Percentiles rank a stretch among this genome's conserved stretches.
Evolutionary conservation across 2,113 vertebrate species (phyloP).

Genomic region (Burhinus bistriatus): DNA sequence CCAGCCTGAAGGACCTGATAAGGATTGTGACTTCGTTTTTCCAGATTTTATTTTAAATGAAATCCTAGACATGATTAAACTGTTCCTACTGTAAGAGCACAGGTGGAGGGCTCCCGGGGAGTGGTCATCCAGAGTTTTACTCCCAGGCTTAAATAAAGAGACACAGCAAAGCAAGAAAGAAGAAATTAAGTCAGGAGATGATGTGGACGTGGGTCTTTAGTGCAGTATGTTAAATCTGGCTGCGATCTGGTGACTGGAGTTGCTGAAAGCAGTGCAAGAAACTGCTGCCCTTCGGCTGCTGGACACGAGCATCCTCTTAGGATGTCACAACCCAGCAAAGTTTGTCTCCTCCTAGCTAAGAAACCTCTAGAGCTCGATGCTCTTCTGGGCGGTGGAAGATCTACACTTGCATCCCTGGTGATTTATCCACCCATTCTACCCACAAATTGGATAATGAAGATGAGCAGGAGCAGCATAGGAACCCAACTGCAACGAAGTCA

Average conservation of each 20-base stretch:
- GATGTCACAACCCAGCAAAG: background rate
- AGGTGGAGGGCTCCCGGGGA: background rate
- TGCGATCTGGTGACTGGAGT: fast-evolving
- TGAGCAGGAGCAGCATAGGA: background rate
- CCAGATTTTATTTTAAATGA: background rate
- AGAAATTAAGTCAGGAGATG: background rate
- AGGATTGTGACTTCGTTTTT: background rate
- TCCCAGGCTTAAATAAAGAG: background rate
- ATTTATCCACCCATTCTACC: background rate
- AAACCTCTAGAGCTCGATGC: background rate
- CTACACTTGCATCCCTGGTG: no score
- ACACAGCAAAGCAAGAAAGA: background rate
- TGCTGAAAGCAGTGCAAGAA: background rate
- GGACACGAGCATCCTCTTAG: background rate
- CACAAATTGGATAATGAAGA: background rate
- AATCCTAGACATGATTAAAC: background rate
- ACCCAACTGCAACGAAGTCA: background rate
- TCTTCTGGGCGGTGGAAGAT: background rate
- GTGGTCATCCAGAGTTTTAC: background rate
- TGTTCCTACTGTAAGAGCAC: background rate
- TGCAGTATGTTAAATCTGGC: fast-evolving
- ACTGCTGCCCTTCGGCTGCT: background rate
- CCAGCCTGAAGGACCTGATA: background rate
- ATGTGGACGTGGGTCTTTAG: background rate
- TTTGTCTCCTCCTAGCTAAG: background rate